Evolutionary conservation across 2,113 vertebrate genomes (phyloP).

Genomic region (Glaucomys volans): DNA sequence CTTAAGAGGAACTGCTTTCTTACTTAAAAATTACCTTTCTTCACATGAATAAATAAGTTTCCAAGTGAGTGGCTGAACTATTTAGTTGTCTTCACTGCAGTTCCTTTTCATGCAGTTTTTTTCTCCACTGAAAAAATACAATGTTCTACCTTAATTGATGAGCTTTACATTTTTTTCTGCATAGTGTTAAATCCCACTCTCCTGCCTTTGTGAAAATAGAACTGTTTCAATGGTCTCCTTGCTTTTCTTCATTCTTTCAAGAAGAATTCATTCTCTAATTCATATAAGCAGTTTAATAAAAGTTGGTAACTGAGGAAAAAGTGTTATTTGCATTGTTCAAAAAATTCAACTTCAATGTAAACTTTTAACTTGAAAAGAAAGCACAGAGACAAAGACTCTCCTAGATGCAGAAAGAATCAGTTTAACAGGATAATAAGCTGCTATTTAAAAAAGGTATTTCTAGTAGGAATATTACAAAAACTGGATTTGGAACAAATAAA

Average conservation of each 20-base stretch:
- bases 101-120: background rate
- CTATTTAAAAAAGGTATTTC: background rate
- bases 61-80: background rate
- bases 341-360: background rate
- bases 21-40: background rate
- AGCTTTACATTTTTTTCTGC: background rate
- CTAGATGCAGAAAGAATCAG: background rate
- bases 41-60: slow-evolving; percentile 6
- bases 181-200: background rate
- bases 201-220: background rate
- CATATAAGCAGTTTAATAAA: background rate
- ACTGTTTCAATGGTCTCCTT: background rate
- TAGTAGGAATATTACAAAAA: slow-evolving; percentile 41
- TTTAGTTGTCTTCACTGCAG: background rate
- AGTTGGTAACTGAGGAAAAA: background rate
- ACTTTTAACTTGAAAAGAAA: slow-evolving; percentile 17
- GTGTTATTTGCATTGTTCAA: background rate
- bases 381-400: background rate
- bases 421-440: background rate
- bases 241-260: background rate
- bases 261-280: background rate
- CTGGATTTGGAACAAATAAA: background rate
- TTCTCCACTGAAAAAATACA: background rate
- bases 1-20: background rate
- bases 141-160: background rate